Evolutionary conservation across 2,113 vertebrate species (phyloP).

Genomic region (Pseudopodoces humilis): DNA sequence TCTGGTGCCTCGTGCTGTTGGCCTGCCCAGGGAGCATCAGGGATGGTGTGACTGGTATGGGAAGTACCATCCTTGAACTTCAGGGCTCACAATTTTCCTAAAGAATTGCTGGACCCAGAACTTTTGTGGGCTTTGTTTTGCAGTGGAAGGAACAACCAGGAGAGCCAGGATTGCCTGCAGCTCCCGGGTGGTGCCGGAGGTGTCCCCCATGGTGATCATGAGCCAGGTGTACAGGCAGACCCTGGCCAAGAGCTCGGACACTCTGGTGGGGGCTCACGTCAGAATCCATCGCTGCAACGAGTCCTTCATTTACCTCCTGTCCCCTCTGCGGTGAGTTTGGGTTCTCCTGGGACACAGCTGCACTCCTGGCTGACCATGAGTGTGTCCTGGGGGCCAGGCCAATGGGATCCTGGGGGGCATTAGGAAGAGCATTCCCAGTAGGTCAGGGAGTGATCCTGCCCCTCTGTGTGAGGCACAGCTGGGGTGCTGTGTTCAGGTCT

Average conservation of each 20-base stretch:
- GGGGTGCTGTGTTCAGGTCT: neutral
- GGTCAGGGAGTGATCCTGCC: neutral
- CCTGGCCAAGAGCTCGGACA: conserved; percentile 91
- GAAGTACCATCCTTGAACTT: neutral
- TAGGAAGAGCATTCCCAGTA: neutral
- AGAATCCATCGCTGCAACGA: conserved; percentile 90
- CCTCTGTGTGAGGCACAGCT: neutral
- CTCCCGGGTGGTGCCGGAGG: conserved; percentile 77
- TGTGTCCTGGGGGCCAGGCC: neutral
- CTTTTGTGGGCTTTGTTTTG: neutral
- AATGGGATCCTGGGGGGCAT: fast-evolving
- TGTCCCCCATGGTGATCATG: conserved; percentile 89
- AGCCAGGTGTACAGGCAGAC: conserved; percentile 94
- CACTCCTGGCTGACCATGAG: neutral
- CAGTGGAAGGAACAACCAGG: conserved; percentile 90
- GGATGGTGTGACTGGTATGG: neutral
- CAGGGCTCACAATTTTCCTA: neutral
- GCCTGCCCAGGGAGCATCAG: neutral
- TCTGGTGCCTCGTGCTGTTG: fast-evolving
- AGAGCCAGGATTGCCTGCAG: conserved; percentile 89
- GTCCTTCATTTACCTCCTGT: conserved; percentile 93
- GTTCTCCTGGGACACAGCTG: neutral
- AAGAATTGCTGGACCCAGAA: neutral
- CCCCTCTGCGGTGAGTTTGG: conserved; percentile 85
- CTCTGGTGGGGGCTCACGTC: conserved; percentile 85